phyloP scores from a whole-genome alignment of 2,113 vertebrate genomes.

The Hippolais icterina region DNA sequence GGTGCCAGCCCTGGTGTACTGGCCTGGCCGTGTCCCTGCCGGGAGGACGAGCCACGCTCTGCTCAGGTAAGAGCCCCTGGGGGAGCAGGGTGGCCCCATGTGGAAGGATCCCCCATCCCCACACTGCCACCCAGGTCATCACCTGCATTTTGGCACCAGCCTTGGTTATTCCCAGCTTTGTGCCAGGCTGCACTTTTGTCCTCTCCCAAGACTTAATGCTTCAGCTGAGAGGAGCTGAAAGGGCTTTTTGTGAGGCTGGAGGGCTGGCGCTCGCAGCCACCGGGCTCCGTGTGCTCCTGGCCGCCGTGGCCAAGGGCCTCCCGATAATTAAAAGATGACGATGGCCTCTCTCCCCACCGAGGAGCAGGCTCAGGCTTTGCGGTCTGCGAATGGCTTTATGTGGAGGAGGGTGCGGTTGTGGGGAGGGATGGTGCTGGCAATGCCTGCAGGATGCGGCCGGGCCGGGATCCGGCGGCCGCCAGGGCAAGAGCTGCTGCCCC shows the following conservation, averaged over 20 bases:
- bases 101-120: not conserved
- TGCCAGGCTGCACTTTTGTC: not conserved
- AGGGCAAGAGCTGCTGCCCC: not conserved
- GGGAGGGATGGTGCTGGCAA: not conserved
- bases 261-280: not conserved
- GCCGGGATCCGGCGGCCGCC: not conserved
- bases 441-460: not conserved
- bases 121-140: not conserved
- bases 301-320: not conserved
- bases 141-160: not conserved
- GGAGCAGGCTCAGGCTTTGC: constrained; percentile 30
- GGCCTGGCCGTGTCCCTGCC: constrained; percentile 82
- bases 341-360: constrained; percentile 26
- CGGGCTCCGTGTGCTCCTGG: not conserved
- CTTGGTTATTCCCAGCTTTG: not conserved
- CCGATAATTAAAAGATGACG: constrained; percentile 51
- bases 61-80: constrained; percentile 77
- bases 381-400: constrained; percentile 30
- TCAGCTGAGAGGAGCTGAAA: constrained; percentile 1
- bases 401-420: constrained; percentile 42
- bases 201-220: not conserved
- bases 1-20: constrained; percentile 87
- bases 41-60: constrained; percentile 79
- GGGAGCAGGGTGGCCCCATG: rapidly evolving
- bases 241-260: constrained; percentile 15